Evolutionary conservation across 92 coral and sea anemone genomes (phyloP), one percentile per base, ranked within the genome.

Genomic region (Isaurus tuberculatus): DNA sequence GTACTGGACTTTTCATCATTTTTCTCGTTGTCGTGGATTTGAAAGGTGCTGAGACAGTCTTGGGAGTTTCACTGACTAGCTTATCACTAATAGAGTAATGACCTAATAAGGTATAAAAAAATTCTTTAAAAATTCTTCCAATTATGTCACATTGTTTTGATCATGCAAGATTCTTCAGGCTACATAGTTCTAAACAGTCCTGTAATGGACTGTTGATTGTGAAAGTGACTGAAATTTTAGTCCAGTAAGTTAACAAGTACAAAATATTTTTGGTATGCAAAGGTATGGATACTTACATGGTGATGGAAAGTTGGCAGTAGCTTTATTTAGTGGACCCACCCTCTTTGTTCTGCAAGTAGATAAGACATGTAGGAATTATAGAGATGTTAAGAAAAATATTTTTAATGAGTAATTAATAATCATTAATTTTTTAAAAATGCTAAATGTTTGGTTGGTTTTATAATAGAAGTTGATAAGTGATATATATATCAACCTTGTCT

Each of bases 21-120:
- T 94, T 96, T 70, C 99, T 85, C 73, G 92, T 94, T 25, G 98
- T 95, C 32, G 98, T 94, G 26, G 99, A 96, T 84, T 96, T 96
- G 72, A 96, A 96, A 15, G 99, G 98, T 40, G 99, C 96, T 13
- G 99, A 83, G 0, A 89, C 92, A 36, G 88, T 90, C 70, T 89
- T 87, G 11, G 94, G 94, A 58, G 93, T 68, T 63, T 88, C 90
- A 68, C 86, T 88, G 30, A 92, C 74, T 15, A 96, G 89, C 68
- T 79, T 89, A 61, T 96, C 98, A 67, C 89, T 96, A 20, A 96
- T 83, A 23, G 89, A 84, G 87, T 96, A 96, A 57, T 92, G 98
- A 83, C 95, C 98, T 96, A 85, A 44, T 6, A 15, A 63, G 55
- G 37, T 8, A 13, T 2, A 55, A 17, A 17, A 17, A 6, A 55